These are phyloP conservation scores for Morelia viridis DNA, from an alignment of 2,797 vertebrate genomes.

Conservation along the genomic window DNA sequence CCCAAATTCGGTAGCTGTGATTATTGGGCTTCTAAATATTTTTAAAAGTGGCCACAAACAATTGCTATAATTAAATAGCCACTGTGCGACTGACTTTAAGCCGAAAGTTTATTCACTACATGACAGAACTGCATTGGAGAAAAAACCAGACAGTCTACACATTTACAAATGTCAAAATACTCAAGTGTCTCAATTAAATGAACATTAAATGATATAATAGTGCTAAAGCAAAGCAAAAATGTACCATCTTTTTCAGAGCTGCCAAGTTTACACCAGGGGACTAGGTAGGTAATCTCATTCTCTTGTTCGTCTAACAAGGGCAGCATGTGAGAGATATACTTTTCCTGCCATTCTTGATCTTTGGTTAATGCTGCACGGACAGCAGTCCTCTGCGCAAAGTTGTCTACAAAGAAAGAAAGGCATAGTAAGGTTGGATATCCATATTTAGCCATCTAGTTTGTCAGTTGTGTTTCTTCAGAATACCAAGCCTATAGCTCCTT, in stretches of 20 bases:
- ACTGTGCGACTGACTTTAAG: neutral
- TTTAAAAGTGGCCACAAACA: neutral
- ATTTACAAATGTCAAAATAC: neutral
- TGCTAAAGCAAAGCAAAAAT: conserved; percentile 44
- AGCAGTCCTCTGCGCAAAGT: conserved; percentile 82
- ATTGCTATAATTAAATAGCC: neutral
- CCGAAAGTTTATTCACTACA: neutral
- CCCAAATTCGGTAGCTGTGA: neutral
- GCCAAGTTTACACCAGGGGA: conserved; percentile 87
- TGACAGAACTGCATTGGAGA: neutral
- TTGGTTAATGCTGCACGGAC: conserved; percentile 81
- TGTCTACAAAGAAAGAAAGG: conserved; percentile 73
- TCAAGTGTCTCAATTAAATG: neutral
- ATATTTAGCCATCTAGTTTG: neutral
- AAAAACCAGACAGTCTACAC: neutral
- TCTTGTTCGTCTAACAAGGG: conserved; percentile 83
- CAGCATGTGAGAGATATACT: conserved; percentile 79
- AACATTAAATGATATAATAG: conserved; percentile 25
- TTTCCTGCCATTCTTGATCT: conserved; percentile 84
- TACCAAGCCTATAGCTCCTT: neutral
- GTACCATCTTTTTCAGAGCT: conserved; percentile 81
- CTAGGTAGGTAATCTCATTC: conserved; percentile 84
- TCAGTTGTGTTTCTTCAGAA: neutral
- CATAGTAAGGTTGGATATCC: neutral
- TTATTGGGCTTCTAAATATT: neutral